Evolutionary conservation across 2,113 vertebrate genomes (phyloP).

Genomic region (Bos javanicus): DNA sequence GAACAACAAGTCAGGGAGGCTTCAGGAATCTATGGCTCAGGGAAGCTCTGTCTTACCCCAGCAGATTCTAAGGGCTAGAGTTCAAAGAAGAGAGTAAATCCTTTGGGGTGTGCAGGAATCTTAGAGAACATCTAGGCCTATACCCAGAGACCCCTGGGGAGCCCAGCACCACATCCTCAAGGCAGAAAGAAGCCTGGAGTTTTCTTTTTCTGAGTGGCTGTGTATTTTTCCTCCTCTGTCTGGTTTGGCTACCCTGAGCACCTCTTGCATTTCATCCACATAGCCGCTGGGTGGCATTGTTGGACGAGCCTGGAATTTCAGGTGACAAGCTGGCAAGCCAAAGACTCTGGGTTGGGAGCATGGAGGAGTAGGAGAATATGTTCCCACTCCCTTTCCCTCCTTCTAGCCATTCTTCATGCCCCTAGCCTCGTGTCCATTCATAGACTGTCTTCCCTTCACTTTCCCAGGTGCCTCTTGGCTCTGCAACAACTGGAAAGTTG

Average conservation of each 20-base stretch:
- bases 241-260: neutral
- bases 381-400: neutral
- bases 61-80: neutral
- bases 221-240: neutral
- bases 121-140: neutral
- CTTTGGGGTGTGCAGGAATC: neutral
- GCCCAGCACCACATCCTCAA: neutral
- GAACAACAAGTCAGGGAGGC: neutral
- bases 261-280: neutral
- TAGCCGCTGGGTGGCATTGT: slow-evolving; percentile 50
- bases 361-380: fast-evolving
- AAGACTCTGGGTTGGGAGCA: fast-evolving
- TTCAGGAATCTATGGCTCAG: too few relatives aligned
- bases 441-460: neutral
- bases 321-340: fast-evolving
- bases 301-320: slow-evolving; percentile 16
- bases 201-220: neutral
- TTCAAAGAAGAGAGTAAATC: neutral
- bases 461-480: neutral
- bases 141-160: neutral
- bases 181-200: neutral
- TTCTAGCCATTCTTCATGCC: neutral
- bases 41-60: neutral
- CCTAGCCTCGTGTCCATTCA: too few relatives aligned
- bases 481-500: neutral